phyloP scores from a whole-genome alignment of 1,140 invertebrate genomes.

The Rhyzopertha dominica region DNA sequence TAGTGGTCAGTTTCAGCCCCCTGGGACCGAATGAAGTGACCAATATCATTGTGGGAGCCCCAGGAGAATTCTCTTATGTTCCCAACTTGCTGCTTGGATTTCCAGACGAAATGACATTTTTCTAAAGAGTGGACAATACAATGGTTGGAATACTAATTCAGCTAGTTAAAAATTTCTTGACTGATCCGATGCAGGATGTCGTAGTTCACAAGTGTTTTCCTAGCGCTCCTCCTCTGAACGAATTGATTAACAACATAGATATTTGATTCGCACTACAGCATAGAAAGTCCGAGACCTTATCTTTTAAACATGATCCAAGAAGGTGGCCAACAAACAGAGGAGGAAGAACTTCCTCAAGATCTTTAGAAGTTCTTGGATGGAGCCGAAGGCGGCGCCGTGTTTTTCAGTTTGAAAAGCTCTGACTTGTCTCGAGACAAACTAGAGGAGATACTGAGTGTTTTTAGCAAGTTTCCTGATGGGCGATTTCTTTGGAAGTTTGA shows the following conservation, averaged over 20 bases:
- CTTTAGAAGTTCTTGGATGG: slow-evolving; percentile 47
- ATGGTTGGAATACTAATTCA: too few relatives aligned
- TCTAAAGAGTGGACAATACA: too few relatives aligned
- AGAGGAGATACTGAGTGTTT: slow-evolving; percentile 45
- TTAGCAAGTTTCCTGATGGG: slow-evolving; percentile 46
- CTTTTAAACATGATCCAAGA: slow-evolving; percentile 54
- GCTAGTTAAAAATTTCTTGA: too few relatives aligned
- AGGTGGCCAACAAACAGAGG: slow-evolving; percentile 53
- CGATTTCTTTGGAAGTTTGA: slow-evolving; percentile 55
- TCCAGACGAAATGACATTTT: too few relatives aligned
- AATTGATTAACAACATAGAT: slow-evolving; percentile 36
- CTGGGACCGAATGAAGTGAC: too few relatives aligned
- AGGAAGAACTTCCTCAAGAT: slow-evolving; percentile 45
- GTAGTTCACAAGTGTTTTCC: not conserved
- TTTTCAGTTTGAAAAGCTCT: slow-evolving; percentile 48
- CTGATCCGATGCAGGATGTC: too few relatives aligned
- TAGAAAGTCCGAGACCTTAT: slow-evolving; percentile 45
- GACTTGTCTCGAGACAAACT: slow-evolving; percentile 43
- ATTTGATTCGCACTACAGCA: slow-evolving; percentile 48
- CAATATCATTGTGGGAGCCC: too few relatives aligned
- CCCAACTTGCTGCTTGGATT: too few relatives aligned
- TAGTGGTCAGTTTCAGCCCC: too few relatives aligned
- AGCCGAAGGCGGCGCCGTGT: slow-evolving; percentile 48
- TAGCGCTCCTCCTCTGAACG: slow-evolving; percentile 23
- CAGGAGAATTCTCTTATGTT: too few relatives aligned